Conservation (phyloP, 2,797 vertebrate genomes). For the Bradypus variegatus region DNA sequence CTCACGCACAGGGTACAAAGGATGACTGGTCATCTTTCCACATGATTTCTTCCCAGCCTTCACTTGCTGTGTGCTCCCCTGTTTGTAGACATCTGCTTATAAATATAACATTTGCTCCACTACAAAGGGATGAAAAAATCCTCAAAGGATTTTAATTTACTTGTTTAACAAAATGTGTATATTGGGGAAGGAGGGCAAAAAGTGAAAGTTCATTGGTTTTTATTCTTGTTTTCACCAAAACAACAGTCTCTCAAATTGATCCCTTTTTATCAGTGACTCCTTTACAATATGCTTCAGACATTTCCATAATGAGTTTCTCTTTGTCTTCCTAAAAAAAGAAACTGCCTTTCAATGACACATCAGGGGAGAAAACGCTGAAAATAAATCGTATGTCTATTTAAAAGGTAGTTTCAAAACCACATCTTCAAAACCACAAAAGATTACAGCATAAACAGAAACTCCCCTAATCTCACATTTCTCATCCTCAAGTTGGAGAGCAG, state of each 20-base stretch:
- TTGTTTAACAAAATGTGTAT: not conserved
- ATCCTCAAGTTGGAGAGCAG: not conserved
- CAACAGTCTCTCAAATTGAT: not conserved
- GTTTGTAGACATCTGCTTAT: not conserved
- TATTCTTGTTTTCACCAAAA: constrained; percentile 13
- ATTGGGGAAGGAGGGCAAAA: not conserved
- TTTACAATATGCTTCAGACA: not conserved
- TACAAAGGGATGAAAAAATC: not conserved
- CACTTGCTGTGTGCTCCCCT: not conserved
- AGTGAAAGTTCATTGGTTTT: not conserved
- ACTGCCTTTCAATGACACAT: not conserved
- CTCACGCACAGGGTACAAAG: not conserved
- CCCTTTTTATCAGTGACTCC: not conserved
- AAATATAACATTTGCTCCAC: not conserved
- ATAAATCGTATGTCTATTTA: not conserved
- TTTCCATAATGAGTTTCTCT: not conserved
- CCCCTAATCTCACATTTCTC: not conserved
- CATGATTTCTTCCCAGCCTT: not conserved
- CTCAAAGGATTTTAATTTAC: not conserved
- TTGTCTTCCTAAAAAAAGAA: constrained; percentile 8
- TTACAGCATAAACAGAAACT: not conserved
- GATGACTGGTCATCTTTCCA: not conserved
- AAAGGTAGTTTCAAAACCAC: constrained; percentile 10
- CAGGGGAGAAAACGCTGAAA: not conserved
- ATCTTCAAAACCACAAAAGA: not conserved